A percentile compares a stretch with the other conserved stretches of the same genome.
Evolutionary conservation across 23 tunicate genomes (phyloP).

Genomic region (Pegea sp.): DNA sequence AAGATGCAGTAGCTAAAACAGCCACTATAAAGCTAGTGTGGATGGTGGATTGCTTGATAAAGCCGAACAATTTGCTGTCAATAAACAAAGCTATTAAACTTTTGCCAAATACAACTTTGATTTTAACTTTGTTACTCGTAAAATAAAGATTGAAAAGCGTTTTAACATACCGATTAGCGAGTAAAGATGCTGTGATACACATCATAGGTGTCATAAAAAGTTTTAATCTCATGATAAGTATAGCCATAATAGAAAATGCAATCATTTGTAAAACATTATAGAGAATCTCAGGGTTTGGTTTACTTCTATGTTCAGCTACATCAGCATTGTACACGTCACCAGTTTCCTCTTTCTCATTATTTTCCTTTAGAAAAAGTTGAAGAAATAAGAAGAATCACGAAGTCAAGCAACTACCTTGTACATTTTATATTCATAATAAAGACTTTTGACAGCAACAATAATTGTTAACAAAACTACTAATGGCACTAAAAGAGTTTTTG

Average conservation of each 20-base stretch:
- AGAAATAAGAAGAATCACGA: no score
- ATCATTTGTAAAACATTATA: constrained; percentile 85
- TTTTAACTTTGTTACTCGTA: background rate
- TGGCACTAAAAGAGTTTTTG: constrained; percentile 69
- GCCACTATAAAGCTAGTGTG: constrained; percentile 27
- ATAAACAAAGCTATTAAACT: background rate
- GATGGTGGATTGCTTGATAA: constrained; percentile 22
- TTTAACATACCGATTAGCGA: constrained; percentile 42
- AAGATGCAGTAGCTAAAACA: constrained; percentile 61
- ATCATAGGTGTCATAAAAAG: constrained; percentile 98
- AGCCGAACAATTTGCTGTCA: constrained; percentile 39
- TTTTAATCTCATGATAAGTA: constrained; percentile 93
- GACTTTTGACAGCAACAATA: constrained; percentile 31
- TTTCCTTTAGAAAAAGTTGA: no score
- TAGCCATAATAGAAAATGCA: constrained; percentile 88
- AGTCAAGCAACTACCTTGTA: constrained; percentile 40
- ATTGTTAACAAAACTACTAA: constrained; percentile 22
- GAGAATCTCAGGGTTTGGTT: constrained; percentile 71
- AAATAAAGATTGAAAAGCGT: no score
- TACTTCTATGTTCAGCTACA: constrained; percentile 31
- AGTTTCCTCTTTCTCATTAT: background rate
- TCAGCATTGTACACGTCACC: constrained; percentile 7
- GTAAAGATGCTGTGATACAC: constrained; percentile 50
- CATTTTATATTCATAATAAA: constrained; percentile 34
- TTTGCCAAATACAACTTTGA: background rate